These are phyloP conservation scores for Drosophila nigromelanica DNA, from an alignment of 1,140 invertebrate species.

Conservation along the genomic window DNA sequence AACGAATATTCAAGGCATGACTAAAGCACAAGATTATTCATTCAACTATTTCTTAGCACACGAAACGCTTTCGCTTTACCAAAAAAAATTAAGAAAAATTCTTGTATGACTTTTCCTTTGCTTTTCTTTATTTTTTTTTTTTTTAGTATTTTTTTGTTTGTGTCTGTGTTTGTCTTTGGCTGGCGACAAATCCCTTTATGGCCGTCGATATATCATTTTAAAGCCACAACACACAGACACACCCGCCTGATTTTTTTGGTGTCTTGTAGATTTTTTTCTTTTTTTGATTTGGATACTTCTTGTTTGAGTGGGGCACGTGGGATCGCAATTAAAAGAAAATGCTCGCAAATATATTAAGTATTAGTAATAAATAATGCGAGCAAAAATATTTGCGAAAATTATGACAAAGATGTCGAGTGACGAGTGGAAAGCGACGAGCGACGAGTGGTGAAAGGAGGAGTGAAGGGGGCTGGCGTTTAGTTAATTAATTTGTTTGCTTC, in stretches of 20 bases:
- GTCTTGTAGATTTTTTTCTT: conserved; percentile 7
- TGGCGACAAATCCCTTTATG: conserved; percentile 72
- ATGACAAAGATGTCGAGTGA: conserved; percentile 44
- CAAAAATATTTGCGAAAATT: conserved; percentile 44
- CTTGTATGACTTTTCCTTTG: conserved; percentile 25
- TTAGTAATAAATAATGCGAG: conserved; percentile 75
- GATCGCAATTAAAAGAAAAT: conserved; percentile 71
- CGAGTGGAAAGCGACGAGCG: not conserved
- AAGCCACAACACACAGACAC: conserved; percentile 43
- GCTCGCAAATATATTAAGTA: conserved; percentile 70
- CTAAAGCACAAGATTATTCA: conserved; percentile 45
- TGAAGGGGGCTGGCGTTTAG: conserved; percentile 15
- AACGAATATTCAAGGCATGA: conserved; percentile 19
- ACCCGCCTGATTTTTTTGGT: conserved; percentile 6
- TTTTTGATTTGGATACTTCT: not conserved
- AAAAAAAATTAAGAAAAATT: conserved; percentile 23
- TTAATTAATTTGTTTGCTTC: conserved; percentile 74
- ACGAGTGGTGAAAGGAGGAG: not conserved
- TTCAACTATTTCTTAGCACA: conserved; percentile 28
- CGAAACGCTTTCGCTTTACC: conserved; percentile 12
- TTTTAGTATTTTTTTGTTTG: not conserved
- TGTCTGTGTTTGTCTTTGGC: conserved; percentile 18
- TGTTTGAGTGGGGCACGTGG: conserved; percentile 60
- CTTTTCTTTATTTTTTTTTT: conserved; percentile 10
- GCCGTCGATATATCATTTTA: conserved; percentile 68